Evolutionary conservation across 2,888 invertebrate genomes (phyloP).

Genomic region (Eugnorisma glareosa): DNA sequence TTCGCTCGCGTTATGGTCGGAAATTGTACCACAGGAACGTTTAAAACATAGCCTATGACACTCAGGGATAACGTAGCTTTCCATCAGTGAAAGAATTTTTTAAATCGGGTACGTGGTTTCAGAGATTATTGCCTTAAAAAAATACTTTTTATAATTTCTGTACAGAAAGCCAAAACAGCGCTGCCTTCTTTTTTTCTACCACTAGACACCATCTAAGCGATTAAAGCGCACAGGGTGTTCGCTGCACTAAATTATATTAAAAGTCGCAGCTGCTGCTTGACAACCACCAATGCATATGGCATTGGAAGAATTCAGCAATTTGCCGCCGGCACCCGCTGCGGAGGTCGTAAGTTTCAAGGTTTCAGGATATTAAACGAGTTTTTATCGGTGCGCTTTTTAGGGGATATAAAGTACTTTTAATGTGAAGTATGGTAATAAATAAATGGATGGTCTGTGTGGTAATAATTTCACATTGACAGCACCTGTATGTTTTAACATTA

Average conservation of each 20-base stretch:
- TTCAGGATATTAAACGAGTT: constrained; percentile 24
- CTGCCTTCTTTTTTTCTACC: neutral
- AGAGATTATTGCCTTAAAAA: neutral
- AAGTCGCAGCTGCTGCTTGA: constrained; percentile 60
- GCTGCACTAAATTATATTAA: constrained; percentile 65
- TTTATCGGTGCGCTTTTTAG: constrained; percentile 5
- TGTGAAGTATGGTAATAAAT: neutral
- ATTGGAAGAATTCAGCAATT: constrained; percentile 50
- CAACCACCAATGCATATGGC: constrained; percentile 33
- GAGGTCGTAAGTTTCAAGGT: constrained; percentile 22
- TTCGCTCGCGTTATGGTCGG: neutral
- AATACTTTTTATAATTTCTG: neutral
- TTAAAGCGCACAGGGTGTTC: constrained; percentile 24
- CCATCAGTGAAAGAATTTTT: neutral
- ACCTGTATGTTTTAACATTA: neutral
- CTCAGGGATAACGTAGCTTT: neutral
- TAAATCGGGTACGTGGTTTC: neutral
- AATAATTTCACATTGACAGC: neutral
- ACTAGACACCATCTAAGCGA: constrained; percentile 15
- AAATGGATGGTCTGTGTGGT: neutral
- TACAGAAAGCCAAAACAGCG: constrained; percentile 19
- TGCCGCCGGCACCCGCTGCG: constrained; percentile 6
- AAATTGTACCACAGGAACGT: neutral
- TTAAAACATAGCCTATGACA: neutral
- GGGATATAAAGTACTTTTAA: neutral